Percentiles rank a stretch among this genome's conserved stretches.
Evolutionary conservation across 2,888 invertebrate species (phyloP).

Genomic region (Stenodera caucasica): DNA sequence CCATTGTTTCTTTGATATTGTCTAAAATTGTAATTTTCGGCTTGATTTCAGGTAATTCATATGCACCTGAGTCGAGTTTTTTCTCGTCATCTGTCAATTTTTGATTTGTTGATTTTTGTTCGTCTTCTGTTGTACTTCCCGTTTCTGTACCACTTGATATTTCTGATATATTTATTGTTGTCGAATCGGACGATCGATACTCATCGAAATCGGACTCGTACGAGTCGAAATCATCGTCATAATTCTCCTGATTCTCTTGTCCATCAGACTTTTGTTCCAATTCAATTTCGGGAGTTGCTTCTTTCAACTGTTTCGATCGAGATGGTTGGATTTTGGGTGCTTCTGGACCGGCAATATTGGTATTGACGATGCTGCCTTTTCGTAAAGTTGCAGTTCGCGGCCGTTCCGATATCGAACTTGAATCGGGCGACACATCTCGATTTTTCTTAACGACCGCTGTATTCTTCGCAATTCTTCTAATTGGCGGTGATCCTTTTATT

Average conservation of each 20-base stretch:
- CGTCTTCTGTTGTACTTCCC: constrained; percentile 26
- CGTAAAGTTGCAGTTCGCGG: constrained; percentile 53
- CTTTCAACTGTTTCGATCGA: not conserved
- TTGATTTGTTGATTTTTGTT: constrained; percentile 17
- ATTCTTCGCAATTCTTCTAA: constrained; percentile 6
- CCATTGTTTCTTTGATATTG: constrained; percentile 54
- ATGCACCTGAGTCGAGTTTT: constrained; percentile 64
- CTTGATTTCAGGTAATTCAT: constrained; percentile 56
- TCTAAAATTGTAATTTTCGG: constrained; percentile 49
- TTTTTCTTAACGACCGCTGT: not conserved
- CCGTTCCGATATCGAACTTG: constrained; percentile 42
- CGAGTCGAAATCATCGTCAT: constrained; percentile 63
- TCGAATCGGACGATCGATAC: constrained; percentile 43
- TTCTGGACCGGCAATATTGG: constrained; percentile 50
- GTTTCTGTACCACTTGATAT: constrained; percentile 21
- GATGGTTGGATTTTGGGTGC: constrained; percentile 27
- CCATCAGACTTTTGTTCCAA: not conserved
- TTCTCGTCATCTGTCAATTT: constrained; percentile 56
- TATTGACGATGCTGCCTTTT: constrained; percentile 49
- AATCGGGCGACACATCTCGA: constrained; percentile 32
- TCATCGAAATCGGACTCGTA: constrained; percentile 63
- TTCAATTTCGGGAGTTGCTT: constrained; percentile 2
- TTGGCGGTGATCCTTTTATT: constrained; percentile 10
- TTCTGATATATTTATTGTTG: constrained; percentile 17
- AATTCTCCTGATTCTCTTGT: constrained; percentile 25